Conservation (phyloP, 1,140 invertebrate species). For the Drosophila quadrilineata region DNA sequence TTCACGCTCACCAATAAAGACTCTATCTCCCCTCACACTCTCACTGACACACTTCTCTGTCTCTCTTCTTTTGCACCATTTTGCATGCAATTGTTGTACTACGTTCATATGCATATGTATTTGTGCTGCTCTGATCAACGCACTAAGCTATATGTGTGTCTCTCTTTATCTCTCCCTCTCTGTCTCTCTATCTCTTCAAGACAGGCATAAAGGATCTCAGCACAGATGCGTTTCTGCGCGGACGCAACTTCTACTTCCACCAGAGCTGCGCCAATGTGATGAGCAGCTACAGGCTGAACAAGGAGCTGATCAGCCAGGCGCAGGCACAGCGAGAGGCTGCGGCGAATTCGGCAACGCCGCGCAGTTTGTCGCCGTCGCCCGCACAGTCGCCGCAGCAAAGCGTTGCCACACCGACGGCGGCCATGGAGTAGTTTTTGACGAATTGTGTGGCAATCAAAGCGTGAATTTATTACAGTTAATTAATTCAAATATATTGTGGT, state of each 20-base stretch:
- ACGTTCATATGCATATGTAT: background rate
- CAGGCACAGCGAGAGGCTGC: slow-evolving; percentile 48
- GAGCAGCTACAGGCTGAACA: slow-evolving; percentile 75
- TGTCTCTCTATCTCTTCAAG: slow-evolving; percentile 54
- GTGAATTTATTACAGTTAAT: slow-evolving; percentile 77
- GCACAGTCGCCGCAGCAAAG: slow-evolving; percentile 68
- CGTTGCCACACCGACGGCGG: slow-evolving; percentile 46
- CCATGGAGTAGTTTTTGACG: slow-evolving; percentile 42
- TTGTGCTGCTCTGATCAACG: background rate
- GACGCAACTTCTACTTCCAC: slow-evolving; percentile 79
- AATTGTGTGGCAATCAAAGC: slow-evolving; percentile 63
- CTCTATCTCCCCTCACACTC: slow-evolving; percentile 8
- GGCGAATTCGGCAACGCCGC: slow-evolving; percentile 50
- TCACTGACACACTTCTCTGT: background rate
- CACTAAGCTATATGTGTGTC: slow-evolving; percentile 35
- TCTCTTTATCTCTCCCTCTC: too few relatives aligned
- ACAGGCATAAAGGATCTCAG: slow-evolving; percentile 81
- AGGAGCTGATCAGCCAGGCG: slow-evolving; percentile 67
- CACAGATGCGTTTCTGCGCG: slow-evolving; percentile 76
- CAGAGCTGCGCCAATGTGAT: slow-evolving; percentile 80
- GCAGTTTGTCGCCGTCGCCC: slow-evolving; percentile 60
- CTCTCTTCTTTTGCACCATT: slow-evolving; percentile 15
- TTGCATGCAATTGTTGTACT: slow-evolving; percentile 15
- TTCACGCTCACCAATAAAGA: background rate
- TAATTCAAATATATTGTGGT: slow-evolving; percentile 63